phyloP scores from a whole-genome alignment of 2,113 vertebrate species.

The Apus apus region DNA sequence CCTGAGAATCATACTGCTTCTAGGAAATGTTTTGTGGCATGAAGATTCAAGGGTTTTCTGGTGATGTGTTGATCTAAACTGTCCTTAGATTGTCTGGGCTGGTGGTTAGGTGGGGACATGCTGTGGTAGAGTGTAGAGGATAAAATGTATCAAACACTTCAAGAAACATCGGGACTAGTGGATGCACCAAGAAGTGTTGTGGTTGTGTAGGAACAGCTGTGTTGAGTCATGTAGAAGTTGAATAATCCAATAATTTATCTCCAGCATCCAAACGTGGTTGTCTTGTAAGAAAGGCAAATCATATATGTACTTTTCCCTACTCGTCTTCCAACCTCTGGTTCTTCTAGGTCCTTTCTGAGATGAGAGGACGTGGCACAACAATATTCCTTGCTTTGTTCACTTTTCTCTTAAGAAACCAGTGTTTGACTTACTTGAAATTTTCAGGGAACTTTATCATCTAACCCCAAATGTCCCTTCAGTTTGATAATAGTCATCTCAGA shows the following conservation, averaged over 20 bases:
- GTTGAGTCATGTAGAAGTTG: neutral
- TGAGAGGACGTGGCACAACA: neutral
- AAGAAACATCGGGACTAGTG: neutral
- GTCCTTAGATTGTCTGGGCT: neutral
- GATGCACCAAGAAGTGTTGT: too few relatives aligned
- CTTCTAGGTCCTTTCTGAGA: neutral
- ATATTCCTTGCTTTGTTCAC: neutral
- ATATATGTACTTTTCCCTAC: neutral
- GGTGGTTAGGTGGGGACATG: neutral
- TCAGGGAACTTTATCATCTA: neutral
- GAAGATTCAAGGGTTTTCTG: neutral
- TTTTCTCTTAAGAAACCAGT: neutral
- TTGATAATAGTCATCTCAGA: neutral
- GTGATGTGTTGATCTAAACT: neutral
- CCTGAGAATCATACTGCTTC: neutral
- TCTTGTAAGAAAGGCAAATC: neutral
- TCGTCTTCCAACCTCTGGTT: neutral
- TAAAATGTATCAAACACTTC: neutral
- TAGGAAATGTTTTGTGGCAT: neutral
- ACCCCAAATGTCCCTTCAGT: neutral
- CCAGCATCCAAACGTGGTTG: neutral
- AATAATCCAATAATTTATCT: neutral
- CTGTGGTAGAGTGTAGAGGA: neutral
- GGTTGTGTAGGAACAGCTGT: neutral
- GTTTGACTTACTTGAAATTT: neutral